Base-by-base conservation (phyloP, 2,888 invertebrate species). In the Fragum whitleyi region DNA sequence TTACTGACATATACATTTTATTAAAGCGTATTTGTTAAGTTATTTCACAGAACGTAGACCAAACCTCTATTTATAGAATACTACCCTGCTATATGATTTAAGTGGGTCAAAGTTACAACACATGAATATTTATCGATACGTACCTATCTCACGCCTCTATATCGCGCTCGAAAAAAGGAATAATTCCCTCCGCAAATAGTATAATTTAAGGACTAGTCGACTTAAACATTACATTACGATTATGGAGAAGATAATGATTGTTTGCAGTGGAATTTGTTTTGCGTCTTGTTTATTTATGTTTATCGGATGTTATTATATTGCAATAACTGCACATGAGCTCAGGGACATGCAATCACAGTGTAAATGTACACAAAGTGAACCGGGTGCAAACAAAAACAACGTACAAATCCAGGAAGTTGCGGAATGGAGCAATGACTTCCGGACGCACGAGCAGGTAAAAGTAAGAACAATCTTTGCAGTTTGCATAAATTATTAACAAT, bases 301-400 rank as follows among this genome's bases (percentile, higher is more conserved):
- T 16, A 19, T 61, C 7, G 57, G 70, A 28, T 76, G 76, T 36
- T 32, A 62, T 5, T 76, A 76, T 26, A 61, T 70, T 19, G 51
- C 61, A 26, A 21, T 59, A 5, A 19, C 69, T 28, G 42, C 70
- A n/a, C 42, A 29, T 2, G 59, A 55, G 14, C 59, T 74, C 16
- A 19, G 55, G 16, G 74, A 55, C 0, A 23, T 74, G 21, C 29
- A 32, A 19, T 14, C 23, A 21, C 14, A 29, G 19, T 70, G 70
- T 55, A n/a, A n/a, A 57, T 2, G 9, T 26, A 14, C 47, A 9
- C 5, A 47, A 14, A 47, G 47, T 47, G 47, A 47, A 47, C 5
- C 47, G n/a, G 6, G 29, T 14, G 26, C 28, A 19, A 28, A 61
- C 29, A 28, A 29, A 19, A 29, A 61, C 32, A 57, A n/a, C 5